These are phyloP conservation scores for Anisognathus igniventris DNA, from an alignment of 2,797 vertebrate genomes.

Conservation along the genomic window DNA sequence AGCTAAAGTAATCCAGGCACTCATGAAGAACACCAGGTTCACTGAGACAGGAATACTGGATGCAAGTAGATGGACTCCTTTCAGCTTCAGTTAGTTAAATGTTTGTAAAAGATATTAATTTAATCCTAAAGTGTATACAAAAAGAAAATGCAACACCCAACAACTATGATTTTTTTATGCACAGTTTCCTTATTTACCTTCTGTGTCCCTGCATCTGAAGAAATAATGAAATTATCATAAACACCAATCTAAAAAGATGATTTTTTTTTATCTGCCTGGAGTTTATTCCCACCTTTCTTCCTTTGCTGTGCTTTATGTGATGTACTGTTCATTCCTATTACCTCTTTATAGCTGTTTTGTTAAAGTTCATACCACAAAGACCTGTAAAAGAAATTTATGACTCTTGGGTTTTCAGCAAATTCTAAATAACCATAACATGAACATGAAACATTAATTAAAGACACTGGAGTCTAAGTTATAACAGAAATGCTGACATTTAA, in stretches of 20 bases:
- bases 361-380: constrained; percentile 78
- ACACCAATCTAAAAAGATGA: background rate
- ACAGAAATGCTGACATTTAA: constrained; percentile 75
- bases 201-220: background rate
- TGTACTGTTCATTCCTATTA: constrained; percentile 72
- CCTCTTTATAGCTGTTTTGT: constrained; percentile 78
- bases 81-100: background rate
- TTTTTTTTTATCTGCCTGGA: constrained; percentile 67
- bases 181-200: constrained; percentile 21
- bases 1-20: background rate
- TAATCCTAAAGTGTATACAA: background rate
- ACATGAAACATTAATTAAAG: constrained; percentile 79
- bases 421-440: constrained; percentile 78
- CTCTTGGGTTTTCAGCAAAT: constrained; percentile 72
- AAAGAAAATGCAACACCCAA: background rate
- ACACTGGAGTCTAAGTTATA: constrained; percentile 70
- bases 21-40: background rate
- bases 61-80: background rate
- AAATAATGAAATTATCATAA: background rate
- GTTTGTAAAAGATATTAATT: background rate
- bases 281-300: constrained; percentile 57
- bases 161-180: background rate
- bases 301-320: constrained; percentile 46
- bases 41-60: background rate
- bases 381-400: constrained; percentile 76